Conservation (phyloP, 2,888 invertebrate species). For the Drosophila maculinotata region DNA sequence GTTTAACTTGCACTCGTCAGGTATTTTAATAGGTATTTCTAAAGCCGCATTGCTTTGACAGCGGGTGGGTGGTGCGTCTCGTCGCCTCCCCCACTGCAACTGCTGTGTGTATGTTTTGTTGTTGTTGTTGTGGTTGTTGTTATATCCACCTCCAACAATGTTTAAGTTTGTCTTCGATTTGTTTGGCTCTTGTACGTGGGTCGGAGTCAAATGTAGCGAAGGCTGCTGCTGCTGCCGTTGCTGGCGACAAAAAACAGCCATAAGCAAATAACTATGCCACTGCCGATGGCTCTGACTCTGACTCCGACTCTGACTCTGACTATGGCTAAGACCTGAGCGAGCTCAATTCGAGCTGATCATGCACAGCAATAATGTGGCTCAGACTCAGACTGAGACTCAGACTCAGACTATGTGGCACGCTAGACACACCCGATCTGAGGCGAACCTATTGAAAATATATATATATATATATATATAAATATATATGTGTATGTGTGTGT, state of each 20-base stretch:
- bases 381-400: constrained; percentile 13
- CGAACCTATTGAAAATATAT: constrained; percentile 17
- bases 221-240: constrained; percentile 31
- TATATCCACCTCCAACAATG: constrained; percentile 45
- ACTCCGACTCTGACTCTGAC: constrained; percentile 9
- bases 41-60: constrained; percentile 9
- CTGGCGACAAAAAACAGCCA: constrained; percentile 54
- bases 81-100: constrained; percentile 2
- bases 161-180: constrained; percentile 78
- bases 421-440: constrained; percentile 51
- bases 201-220: constrained; percentile 55
- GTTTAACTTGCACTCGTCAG: constrained; percentile 11
- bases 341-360: constrained; percentile 58
- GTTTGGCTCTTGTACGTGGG: constrained; percentile 72
- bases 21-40: constrained; percentile 21
- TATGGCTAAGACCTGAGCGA: constrained; percentile 45
- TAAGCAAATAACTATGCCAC: constrained; percentile 66
- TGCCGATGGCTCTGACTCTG: constrained; percentile 48
- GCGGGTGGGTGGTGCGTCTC: constrained; percentile 44
- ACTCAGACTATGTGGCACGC: constrained; percentile 41
- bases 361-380: constrained; percentile 46
- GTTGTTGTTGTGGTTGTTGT: background rate
- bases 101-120: constrained; percentile 1
- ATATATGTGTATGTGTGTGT: constrained; percentile 13
- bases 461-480: constrained; percentile 10